Evolutionary conservation across 2,113 vertebrate genomes (phyloP).

Genomic region (Anthoscopus minutus): DNA sequence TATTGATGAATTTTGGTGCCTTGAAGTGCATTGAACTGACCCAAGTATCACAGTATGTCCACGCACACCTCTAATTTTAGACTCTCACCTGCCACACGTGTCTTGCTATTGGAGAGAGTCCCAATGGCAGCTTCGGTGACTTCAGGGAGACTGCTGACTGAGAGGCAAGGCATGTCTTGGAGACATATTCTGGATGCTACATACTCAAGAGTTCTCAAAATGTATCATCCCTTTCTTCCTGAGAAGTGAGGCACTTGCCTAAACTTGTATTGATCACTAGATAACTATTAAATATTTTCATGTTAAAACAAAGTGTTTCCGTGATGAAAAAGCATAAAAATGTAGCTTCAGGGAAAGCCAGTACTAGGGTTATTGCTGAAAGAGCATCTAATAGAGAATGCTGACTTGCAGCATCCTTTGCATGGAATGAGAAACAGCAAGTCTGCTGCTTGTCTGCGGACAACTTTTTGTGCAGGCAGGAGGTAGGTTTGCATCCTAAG

Average conservation of each 20-base stretch:
- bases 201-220: neutral
- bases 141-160: neutral
- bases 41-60: no score
- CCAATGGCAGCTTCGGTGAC: neutral
- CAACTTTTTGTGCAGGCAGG: neutral
- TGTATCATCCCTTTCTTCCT: neutral
- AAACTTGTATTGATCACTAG: neutral
- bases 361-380: neutral
- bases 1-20: neutral
- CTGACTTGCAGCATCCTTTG: constrained; percentile 14
- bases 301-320: neutral
- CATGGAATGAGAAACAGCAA: neutral
- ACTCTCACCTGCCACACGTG: rapidly evolving
- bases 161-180: neutral
- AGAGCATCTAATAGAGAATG: neutral
- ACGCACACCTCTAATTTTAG: neutral
- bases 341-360: neutral
- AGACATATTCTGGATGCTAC: neutral
- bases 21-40: neutral
- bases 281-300: neutral
- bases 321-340: neutral
- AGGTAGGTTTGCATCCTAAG: neutral
- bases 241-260: neutral
- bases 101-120: neutral
- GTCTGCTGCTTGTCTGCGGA: neutral